These are phyloP conservation scores for Pseudanteris insignis DNA, from an alignment of 2,888 invertebrate species.

Conservation along the genomic window DNA sequence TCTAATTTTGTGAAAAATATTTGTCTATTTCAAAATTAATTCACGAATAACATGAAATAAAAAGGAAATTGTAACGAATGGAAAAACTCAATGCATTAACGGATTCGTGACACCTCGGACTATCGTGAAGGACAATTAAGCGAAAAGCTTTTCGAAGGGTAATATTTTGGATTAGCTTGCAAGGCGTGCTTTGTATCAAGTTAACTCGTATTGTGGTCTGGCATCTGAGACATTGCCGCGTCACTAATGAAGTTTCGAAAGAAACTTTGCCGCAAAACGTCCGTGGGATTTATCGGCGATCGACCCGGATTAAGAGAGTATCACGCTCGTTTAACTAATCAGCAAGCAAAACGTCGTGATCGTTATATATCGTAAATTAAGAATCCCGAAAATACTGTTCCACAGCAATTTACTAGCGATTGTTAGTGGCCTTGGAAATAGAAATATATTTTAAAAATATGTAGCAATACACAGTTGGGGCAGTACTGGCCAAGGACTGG, in stretches of 20 bases:
- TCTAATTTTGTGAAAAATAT: no score
- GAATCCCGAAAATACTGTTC: no score
- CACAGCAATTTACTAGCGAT: no score
- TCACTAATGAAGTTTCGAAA: conserved; percentile 44
- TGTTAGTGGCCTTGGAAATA: no score
- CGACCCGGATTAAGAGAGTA: conserved; percentile 32
- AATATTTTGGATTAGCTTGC: conserved; percentile 59
- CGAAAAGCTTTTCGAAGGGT: conserved; percentile 56
- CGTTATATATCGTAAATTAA: no score
- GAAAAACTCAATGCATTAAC: conserved; percentile 10
- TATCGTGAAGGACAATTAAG: conserved; percentile 54
- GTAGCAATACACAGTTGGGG: no score
- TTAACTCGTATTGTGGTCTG: conserved; percentile 54
- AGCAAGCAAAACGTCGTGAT: no score
- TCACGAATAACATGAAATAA: no score
- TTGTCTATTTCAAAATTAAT: no score
- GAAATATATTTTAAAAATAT: no score
- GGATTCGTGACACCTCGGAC: neutral
- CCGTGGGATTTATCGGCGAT: conserved; percentile 31
- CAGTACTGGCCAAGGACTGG: no score
- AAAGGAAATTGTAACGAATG: no score
- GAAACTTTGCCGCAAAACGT: conserved; percentile 23
- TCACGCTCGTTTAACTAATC: conserved; percentile 28
- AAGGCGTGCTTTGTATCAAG: conserved; percentile 50
- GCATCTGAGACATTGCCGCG: conserved; percentile 42